These are phyloP conservation scores for Galerucella calmariensis DNA, from an alignment of 2,888 invertebrate species.

Conservation along the genomic window DNA sequence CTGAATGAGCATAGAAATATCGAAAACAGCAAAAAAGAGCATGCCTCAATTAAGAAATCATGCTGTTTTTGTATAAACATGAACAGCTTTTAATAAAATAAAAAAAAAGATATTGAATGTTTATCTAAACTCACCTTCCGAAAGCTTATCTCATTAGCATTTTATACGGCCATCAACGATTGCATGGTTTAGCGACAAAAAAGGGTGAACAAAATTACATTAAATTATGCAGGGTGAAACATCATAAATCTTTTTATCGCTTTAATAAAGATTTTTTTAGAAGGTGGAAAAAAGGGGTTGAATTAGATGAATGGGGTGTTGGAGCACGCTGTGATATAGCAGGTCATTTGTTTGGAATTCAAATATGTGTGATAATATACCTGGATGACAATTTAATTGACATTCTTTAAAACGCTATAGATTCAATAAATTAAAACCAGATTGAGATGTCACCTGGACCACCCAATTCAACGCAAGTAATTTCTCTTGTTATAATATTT, in stretches of 20 bases:
- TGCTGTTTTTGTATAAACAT: neutral
- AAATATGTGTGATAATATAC: neutral
- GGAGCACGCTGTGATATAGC: neutral
- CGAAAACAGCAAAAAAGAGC: neutral
- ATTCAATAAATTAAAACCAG: too few relatives aligned
- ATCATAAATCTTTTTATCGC: conserved; percentile 10
- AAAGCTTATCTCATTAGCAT: neutral
- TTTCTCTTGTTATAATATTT: too few relatives aligned
- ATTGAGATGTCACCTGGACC: too few relatives aligned
- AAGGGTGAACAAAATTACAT: conserved; percentile 14
- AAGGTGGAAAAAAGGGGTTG: neutral
- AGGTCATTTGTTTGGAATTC: neutral
- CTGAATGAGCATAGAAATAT: neutral
- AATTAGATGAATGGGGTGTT: conserved; percentile 22
- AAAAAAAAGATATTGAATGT: neutral
- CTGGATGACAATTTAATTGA: neutral
- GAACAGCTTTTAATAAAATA: neutral
- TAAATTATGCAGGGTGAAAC: neutral
- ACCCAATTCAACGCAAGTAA: too few relatives aligned
- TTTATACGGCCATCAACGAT: conserved; percentile 6
- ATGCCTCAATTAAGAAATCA: neutral
- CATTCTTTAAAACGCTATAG: neutral
- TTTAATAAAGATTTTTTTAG: conserved; percentile 10
- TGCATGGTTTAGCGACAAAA: conserved; percentile 9
- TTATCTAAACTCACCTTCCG: neutral